Conservation (phyloP, 1,140 invertebrate species). For the Musca domestica region DNA sequence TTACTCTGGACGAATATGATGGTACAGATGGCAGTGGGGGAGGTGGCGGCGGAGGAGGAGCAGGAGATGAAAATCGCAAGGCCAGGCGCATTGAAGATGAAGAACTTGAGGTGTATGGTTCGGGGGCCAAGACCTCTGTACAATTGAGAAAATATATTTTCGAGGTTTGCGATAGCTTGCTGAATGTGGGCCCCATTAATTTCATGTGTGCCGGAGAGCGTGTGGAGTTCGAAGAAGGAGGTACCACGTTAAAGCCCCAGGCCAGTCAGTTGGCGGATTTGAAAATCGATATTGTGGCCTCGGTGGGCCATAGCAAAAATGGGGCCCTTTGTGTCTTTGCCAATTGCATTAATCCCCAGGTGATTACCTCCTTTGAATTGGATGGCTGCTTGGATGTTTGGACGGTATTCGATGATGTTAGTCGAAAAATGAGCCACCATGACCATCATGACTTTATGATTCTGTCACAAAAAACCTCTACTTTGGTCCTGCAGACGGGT, state of each 20-base stretch:
- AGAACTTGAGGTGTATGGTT: conserved; percentile 92
- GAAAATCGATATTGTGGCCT: conserved; percentile 92
- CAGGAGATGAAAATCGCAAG: conserved; percentile 50
- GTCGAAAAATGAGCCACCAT: conserved; percentile 55
- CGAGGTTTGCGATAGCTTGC: conserved; percentile 91
- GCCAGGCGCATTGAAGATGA: conserved; percentile 73
- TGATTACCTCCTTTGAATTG: conserved; percentile 91
- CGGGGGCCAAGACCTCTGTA: conserved; percentile 73
- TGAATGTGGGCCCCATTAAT: conserved; percentile 96
- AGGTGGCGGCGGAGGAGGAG: too few species aligned
- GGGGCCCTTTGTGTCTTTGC: conserved; percentile 93
- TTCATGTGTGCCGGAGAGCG: conserved; percentile 88
- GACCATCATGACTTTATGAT: conserved; percentile 79
- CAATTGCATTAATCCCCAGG: conserved; percentile 75
- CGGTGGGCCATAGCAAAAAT: conserved; percentile 94
- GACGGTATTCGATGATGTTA: conserved; percentile 77
- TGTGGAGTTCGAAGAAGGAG: conserved; percentile 49
- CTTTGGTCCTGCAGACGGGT: conserved; percentile 91
- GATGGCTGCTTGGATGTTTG: conserved; percentile 90
- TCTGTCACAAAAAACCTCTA: conserved; percentile 81
- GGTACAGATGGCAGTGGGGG: conserved; percentile 4
- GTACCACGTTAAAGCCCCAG: conserved; percentile 60
- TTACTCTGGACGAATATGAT: conserved; percentile 51
- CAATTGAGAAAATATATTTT: conserved; percentile 84
- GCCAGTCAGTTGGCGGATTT: conserved; percentile 40